A percentile compares a stretch with the other conserved stretches of the same genome.
Conservation (phyloP, 1,140 invertebrate genomes). For the Heliconius hewitsoni region DNA sequence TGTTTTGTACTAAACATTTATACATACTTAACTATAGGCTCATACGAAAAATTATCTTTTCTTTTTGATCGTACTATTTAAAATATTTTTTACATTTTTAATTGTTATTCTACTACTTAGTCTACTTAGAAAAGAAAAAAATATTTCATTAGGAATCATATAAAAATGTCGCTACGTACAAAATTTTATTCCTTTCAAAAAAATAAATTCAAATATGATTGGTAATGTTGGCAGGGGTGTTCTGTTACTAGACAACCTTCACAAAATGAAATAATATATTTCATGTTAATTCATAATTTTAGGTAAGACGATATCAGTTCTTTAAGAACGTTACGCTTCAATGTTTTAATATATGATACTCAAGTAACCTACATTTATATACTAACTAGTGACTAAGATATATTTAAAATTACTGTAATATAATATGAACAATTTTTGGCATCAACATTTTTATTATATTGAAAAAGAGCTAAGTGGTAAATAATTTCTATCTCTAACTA, state of each 20-base stretch:
- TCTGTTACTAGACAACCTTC: constrained; percentile 37
- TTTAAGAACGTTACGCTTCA: constrained; percentile 2
- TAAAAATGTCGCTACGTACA: neutral
- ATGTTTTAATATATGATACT: neutral
- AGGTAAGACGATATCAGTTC: constrained; percentile 4
- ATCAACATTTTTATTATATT: neutral
- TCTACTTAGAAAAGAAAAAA: too few relatives aligned
- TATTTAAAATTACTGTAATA: neutral
- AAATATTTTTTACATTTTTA: too few relatives aligned
- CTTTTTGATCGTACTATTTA: too few relatives aligned
- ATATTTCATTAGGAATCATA: too few relatives aligned
- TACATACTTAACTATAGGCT: neutral
- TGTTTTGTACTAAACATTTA: neutral
- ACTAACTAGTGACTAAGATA: neutral
- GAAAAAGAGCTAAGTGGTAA: neutral
- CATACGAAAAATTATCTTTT: too few relatives aligned
- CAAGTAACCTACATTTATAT: neutral
- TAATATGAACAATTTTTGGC: neutral
- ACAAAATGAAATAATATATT: constrained; percentile 20
- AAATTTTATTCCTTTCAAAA: too few relatives aligned
- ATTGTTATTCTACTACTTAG: too few relatives aligned
- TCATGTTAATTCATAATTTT: constrained; percentile 5
- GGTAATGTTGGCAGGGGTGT: constrained; percentile 14
- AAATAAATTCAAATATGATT: neutral
- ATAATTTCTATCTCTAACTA: too few relatives aligned